A percentile compares a stretch with the other conserved stretches of the same genome.
Conservation (phyloP, 2,888 invertebrate genomes). For the Scaptomyza flava region DNA sequence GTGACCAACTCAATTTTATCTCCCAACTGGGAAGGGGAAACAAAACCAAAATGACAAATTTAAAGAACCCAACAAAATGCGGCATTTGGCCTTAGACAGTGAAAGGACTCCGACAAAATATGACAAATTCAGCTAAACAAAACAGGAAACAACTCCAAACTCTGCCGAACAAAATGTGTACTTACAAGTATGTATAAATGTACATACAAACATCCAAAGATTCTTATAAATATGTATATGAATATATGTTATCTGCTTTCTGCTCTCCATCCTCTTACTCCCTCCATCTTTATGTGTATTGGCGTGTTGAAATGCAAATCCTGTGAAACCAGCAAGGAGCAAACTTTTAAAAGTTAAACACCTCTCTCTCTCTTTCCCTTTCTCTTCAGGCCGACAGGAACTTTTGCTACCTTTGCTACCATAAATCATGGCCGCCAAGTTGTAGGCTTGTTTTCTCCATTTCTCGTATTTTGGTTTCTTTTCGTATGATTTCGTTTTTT, state of each 20-base stretch:
- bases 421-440: conserved; percentile 70
- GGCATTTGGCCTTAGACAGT: conserved; percentile 56
- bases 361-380: conserved; percentile 13
- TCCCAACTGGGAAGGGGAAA: neutral
- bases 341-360: conserved; percentile 68
- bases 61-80: conserved; percentile 60
- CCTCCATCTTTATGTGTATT: neutral
- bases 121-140: conserved; percentile 75
- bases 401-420: conserved; percentile 76
- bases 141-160: conserved; percentile 68
- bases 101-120: conserved; percentile 70
- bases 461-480: conserved; percentile 42
- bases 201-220: conserved; percentile 37
- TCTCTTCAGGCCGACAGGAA: conserved; percentile 27
- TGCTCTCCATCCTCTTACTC: conserved; percentile 9
- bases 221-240: conserved; percentile 24
- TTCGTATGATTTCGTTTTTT: conserved; percentile 30
- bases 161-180: conserved; percentile 57
- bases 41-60: conserved; percentile 50
- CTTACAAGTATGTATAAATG: conserved; percentile 22
- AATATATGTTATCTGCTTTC: conserved; percentile 46
- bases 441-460: conserved; percentile 65
- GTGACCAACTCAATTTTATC: conserved; percentile 1
- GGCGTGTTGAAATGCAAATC: conserved; percentile 76
- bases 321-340: conserved; percentile 66